These are phyloP conservation scores for Dendroctonus valens DNA, from an alignment of 1,140 invertebrate genomes.

Conservation along the genomic window DNA sequence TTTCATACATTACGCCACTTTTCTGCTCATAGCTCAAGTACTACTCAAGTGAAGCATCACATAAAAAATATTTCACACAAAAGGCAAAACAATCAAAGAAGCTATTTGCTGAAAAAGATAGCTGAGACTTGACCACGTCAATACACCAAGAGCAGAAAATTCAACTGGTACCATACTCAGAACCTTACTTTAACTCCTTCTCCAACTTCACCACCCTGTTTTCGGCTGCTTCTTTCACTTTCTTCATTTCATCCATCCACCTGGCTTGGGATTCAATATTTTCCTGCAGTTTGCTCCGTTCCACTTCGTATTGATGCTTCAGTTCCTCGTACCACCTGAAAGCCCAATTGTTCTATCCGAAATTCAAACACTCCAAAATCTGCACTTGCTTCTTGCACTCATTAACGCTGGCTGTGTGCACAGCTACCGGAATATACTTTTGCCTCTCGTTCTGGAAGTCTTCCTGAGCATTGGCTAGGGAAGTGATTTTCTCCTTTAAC, in stretches of 20 bases:
- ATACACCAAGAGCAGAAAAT: too few relatives aligned
- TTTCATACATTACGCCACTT: too few relatives aligned
- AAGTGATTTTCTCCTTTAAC: constrained; percentile 56
- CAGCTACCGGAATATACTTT: constrained; percentile 55
- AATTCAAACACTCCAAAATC: background rate
- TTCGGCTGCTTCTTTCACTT: constrained; percentile 54
- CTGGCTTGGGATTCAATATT: constrained; percentile 47
- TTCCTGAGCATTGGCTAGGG: constrained; percentile 54
- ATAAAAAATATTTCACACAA: too few relatives aligned
- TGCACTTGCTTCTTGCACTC: constrained; percentile 58
- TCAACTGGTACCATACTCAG: background rate
- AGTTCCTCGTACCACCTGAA: constrained; percentile 61
- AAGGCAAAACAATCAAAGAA: too few relatives aligned
- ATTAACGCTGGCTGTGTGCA: constrained; percentile 58
- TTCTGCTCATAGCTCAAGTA: too few relatives aligned
- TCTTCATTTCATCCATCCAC: constrained; percentile 47
- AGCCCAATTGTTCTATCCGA: constrained; percentile 18
- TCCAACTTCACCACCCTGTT: constrained; percentile 51
- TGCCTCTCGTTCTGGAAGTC: constrained; percentile 55
- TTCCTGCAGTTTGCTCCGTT: constrained; percentile 55
- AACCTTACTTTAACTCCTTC: constrained; percentile 54
- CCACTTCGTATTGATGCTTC: constrained; percentile 60
- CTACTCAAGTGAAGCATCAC: too few relatives aligned
- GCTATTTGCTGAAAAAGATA: too few relatives aligned
- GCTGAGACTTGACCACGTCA: too few relatives aligned